Base-by-base conservation (phyloP, 2,113 vertebrate species). In the Cinclus cinclus region DNA sequence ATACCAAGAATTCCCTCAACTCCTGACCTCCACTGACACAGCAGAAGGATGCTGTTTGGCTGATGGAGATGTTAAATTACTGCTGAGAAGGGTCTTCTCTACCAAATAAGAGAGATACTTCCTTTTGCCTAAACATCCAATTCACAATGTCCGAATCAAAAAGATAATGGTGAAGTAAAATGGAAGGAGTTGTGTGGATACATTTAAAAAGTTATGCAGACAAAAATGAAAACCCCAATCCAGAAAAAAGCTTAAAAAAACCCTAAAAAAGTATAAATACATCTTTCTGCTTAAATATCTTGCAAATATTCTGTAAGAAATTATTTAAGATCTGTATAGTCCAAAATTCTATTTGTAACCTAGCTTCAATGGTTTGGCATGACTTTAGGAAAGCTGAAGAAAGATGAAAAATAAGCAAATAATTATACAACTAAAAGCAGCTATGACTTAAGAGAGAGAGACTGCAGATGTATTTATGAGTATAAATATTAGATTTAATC, bases 161-260 rank as follows among this genome's bases (percentile, higher is more conserved):
- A 67, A 39, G 9, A n/a, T 35, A 77, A 65, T 3, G 39, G 5
- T 15, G 27, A 92, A 55, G 16, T 69, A 69, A 91, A 77, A 25
- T 12, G 55, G 31, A 71, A 63, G 31, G 41, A 70, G 37, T 62
- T 39, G 20, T n/a, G 37, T 2, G 24, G 20, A 15, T n/a, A 30
- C 1, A 13, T 28, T 56, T 70, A 85, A 92, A 74, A 70, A 15
- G 6, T 11, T 56, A 49, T 15, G 8, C 15, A 50, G n/a, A 60
- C 0, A 0, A 75, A 24, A 75, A 52, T 11, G 5, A 55, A 47
- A 23, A 28, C 2, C 1, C 6, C 27, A 6, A 25, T 39, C 25
- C 24, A 41, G 5, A 27, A 30, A 30, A 20, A 11, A 13, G 1
- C 6, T 21, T n/a, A 1, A 22, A 35, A 76, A 76, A 33, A 8